Evolutionary conservation across 2,888 invertebrate genomes (phyloP).

Genomic region (Galerucella calmariensis): DNA sequence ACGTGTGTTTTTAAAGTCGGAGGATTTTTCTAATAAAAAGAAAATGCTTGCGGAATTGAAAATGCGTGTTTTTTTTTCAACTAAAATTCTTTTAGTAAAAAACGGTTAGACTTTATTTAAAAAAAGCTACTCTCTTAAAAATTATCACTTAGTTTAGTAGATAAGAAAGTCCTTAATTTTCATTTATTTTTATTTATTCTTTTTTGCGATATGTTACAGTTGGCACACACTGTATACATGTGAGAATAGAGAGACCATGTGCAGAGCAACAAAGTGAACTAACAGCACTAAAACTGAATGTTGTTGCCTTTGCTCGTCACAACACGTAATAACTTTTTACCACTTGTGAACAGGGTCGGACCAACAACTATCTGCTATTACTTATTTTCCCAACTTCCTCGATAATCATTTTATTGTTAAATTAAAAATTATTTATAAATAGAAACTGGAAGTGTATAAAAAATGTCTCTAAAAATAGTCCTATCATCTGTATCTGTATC

Average conservation of each 20-base stretch:
- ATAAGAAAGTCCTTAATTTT: too few species aligned
- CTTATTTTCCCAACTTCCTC: too few species aligned
- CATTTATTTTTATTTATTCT: too few species aligned
- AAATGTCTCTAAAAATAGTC: too few species aligned
- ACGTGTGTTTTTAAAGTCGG: background rate
- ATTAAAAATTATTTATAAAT: too few species aligned
- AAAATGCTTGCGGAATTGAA: background rate
- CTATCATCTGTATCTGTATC: too few species aligned
- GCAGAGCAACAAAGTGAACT: background rate
- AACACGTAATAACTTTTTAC: background rate
- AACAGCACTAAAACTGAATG: background rate
- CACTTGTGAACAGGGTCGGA: background rate
- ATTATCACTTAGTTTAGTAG: too few species aligned
- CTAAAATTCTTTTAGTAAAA: background rate
- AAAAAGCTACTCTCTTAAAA: background rate
- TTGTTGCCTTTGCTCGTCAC: background rate
- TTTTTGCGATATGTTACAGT: too few species aligned
- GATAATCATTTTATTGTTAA: too few species aligned
- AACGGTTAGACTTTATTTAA: background rate
- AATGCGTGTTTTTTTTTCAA: background rate
- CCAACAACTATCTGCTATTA: background rate
- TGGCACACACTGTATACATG: too few species aligned
- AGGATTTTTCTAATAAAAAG: conserved; percentile 4
- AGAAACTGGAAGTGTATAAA: too few species aligned
- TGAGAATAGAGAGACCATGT: background rate